Base-by-base conservation (phyloP, 1,140 invertebrate species). In the Orchesella cincta region DNA sequence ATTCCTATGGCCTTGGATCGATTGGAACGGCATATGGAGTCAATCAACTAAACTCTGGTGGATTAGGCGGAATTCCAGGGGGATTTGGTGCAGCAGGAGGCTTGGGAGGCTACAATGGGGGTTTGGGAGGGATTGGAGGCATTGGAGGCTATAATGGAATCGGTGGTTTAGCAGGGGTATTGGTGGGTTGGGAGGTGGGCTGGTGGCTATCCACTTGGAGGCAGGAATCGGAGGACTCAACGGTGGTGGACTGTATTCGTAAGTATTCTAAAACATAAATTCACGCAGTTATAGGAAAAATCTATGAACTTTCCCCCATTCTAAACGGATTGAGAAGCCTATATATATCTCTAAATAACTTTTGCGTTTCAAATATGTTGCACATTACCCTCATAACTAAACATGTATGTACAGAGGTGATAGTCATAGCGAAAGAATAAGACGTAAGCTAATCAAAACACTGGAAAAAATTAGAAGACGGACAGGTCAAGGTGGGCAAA, bases 361-460 rank as follows among this genome's bases (percentile, higher is more conserved):
- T n/a, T n/a, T n/a, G n/a, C n/a, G n/a, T n/a, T n/a, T n/a, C n/a
- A n/a, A n/a, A n/a, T n/a, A n/a, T n/a, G n/a, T n/a, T n/a, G n/a
- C n/a, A n/a, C n/a, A n/a, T n/a, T n/a, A n/a, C n/a, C n/a, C n/a
- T n/a, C n/a, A n/a, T n/a, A n/a, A n/a, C n/a, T n/a, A n/a, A n/a
- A n/a, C n/a, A n/a, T n/a, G n/a, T n/a, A n/a, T n/a, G n/a, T n/a
- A n/a, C n/a, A 23, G 54, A 57, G 54, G 26, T 5, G 62, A 67
- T 33, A 67, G 28, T 67, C 62, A 29, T 67, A 33, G 62, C 14
- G 62, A 67, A 67, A 67, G 62, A 67, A 31, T 67, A 67, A 67
- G 62, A 67, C 62, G 62, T 31, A 67, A 67, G n/a, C 33, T 67
- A 33, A 67, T 67, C 62, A 67, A 31, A 33, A 29, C n/a, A 33